Base-by-base conservation (phyloP, 2,113 vertebrate genomes). In the Tragulus kanchil region DNA sequence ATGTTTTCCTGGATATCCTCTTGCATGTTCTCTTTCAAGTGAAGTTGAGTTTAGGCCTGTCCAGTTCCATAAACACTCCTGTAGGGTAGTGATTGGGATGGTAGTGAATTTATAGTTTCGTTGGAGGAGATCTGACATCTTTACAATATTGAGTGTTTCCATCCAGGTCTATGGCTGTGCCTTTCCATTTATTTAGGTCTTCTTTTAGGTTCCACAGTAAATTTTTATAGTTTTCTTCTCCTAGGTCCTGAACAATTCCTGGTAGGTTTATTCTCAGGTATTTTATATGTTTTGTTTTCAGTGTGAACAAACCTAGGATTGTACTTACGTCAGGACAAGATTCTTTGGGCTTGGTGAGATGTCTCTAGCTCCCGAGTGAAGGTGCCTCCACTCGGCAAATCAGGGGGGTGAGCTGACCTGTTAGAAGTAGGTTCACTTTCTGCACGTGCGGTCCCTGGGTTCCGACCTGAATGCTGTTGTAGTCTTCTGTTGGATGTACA, bases 221-320 rank as follows among this genome's bases (percentile, higher is more conserved):
- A 97, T 15, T 83, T 97, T 92, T 92, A 97, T 81, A n/a, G 90
- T 93, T 96, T 95, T 95, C 75, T 82, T 97, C 87, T 85, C 62
- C 45, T 23, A 90, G 86, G 50, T 90, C 81, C 79, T 95, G 94
- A 90, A 56, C 26, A 31, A 96, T 89, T 87, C 87, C 87, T 21
- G 4, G 64, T 93, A 71, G 85, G 48, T 82, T 97, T 81, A 81
- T 86, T 95, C 36, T 64, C 69, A 85, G 78, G 67, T 77, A 28
- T 67, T 11, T 89, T 42, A 16, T 42, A 19, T 31, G 59, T 86
- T 85, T 62, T 48, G 28, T 89, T 73, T 85, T 79, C 87, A n/a
- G 3, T 12, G 92, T 58, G 86, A 89, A 71, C 8, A 69, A 83
- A 13, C 4, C 86, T 86, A 58, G 84, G 48, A 26, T 71, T 87